Evolutionary conservation across 2,888 invertebrate genomes (phyloP).

Genomic region (Latrodectus hesperus): DNA sequence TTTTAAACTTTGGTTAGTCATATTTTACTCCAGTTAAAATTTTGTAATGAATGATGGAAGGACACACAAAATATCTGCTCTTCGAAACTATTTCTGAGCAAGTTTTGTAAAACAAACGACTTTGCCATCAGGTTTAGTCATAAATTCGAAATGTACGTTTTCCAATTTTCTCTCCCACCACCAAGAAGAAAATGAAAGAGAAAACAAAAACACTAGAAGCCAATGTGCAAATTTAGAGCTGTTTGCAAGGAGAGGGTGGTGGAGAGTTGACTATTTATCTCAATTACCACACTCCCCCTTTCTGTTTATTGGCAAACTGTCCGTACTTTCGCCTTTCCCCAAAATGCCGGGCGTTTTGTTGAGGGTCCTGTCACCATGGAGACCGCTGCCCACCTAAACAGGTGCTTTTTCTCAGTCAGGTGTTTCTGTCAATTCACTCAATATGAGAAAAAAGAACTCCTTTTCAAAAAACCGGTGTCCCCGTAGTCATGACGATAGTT

Average conservation of each 20-base stretch:
- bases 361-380: slow-evolving; percentile 46
- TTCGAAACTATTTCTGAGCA: background rate
- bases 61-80: no score
- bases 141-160: background rate
- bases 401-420: slow-evolving; percentile 69
- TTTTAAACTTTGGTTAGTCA: no score
- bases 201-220: slow-evolving; percentile 4
- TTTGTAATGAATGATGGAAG: no score
- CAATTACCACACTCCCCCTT: slow-evolving; percentile 51
- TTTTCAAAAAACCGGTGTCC: background rate
- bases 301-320: slow-evolving; percentile 58
- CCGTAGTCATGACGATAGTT: slow-evolving; percentile 4
- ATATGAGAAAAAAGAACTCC: slow-evolving; percentile 1
- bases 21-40: no score
- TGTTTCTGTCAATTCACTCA: slow-evolving; percentile 62
- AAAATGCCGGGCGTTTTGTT: slow-evolving; percentile 46
- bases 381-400: slow-evolving; percentile 65
- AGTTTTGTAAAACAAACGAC: background rate
- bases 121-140: background rate
- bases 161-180: background rate
- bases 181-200: background rate
- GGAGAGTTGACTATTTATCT: slow-evolving; percentile 41
- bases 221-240: slow-evolving; percentile 1
- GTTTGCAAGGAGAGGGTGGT: background rate
- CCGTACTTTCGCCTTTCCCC: slow-evolving; percentile 12